These are phyloP conservation scores for Parapristionchus giblindavisi DNA, from an alignment of 2,888 invertebrate genomes.

Conservation along the genomic window DNA sequence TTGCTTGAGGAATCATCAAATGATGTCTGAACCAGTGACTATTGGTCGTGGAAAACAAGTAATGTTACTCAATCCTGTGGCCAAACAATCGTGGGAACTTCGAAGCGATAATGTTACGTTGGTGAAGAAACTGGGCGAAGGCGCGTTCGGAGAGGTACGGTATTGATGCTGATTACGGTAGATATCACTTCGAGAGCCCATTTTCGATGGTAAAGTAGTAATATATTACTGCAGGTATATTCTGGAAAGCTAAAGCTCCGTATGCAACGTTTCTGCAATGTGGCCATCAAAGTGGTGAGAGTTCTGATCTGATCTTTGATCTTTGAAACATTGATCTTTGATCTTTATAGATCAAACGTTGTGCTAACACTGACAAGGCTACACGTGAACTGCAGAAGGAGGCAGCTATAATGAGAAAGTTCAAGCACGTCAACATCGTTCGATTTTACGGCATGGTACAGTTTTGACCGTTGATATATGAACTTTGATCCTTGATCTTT, in stretches of 20 bases:
- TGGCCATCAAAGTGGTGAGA: constrained; percentile 35
- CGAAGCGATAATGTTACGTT: constrained; percentile 7
- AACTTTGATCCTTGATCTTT: constrained; percentile 23
- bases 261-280: constrained; percentile 15
- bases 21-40: no score
- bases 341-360: neutral
- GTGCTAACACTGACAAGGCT: neutral
- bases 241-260: constrained; percentile 29
- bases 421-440: constrained; percentile 37
- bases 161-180: neutral
- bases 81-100: constrained; percentile 34
- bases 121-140: constrained; percentile 28
- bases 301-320: neutral
- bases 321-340: neutral
- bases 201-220: neutral
- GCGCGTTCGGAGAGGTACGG: constrained; percentile 31
- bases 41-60: no score
- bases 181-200: neutral
- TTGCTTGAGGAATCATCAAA: no score
- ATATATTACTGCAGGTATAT: constrained; percentile 3
- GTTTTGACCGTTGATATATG: no score
- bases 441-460: constrained; percentile 36
- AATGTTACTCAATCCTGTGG: constrained; percentile 29
- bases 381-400: neutral
- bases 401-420: constrained; percentile 21